Percentiles rank a stretch among this genome's conserved stretches.
phyloP scores from a whole-genome alignment of 2,888 invertebrate genomes.

The Drosophila peninsularis region DNA sequence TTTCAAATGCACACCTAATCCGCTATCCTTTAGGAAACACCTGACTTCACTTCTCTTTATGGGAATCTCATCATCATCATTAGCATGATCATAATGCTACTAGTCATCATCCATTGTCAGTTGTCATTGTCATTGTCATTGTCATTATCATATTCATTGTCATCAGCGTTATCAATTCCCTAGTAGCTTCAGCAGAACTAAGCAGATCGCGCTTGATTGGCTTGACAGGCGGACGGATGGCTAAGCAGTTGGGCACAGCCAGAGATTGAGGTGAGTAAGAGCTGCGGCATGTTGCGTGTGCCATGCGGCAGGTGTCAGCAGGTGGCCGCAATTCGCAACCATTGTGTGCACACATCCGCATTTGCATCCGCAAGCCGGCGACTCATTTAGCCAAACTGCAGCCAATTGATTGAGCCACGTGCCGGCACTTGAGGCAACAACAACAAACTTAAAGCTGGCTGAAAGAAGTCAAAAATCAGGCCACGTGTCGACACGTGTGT shows the following conservation, averaged over 20 bases:
- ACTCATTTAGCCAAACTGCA: conserved; percentile 46
- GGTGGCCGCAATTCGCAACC: conserved; percentile 13
- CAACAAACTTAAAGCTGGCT: conserved; percentile 40
- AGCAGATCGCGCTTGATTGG: not conserved
- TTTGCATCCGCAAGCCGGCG: conserved; percentile 20
- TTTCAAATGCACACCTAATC: not conserved
- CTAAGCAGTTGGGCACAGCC: not conserved
- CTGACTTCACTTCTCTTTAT: not conserved
- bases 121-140: not conserved
- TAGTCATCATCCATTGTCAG: not conserved
- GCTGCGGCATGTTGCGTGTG: conserved; percentile 1
- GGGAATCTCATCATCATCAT: not conserved
- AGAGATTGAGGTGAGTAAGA: not conserved
- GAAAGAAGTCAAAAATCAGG: conserved; percentile 69
- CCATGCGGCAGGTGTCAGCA: conserved; percentile 18
- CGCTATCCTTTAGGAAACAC: not conserved
- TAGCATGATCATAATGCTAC: not conserved
- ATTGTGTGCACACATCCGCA: conserved; percentile 9
- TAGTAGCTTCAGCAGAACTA: too few species aligned
- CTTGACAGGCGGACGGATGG: not conserved
- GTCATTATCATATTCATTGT: not conserved
- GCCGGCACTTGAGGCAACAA: conserved; percentile 60
- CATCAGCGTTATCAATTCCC: not conserved
- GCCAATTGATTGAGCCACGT: conserved; percentile 66
- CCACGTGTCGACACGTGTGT: conserved; percentile 58